phyloP scores from a whole-genome alignment of 2,888 invertebrate genomes.

The Maniola hyperantus region DNA sequence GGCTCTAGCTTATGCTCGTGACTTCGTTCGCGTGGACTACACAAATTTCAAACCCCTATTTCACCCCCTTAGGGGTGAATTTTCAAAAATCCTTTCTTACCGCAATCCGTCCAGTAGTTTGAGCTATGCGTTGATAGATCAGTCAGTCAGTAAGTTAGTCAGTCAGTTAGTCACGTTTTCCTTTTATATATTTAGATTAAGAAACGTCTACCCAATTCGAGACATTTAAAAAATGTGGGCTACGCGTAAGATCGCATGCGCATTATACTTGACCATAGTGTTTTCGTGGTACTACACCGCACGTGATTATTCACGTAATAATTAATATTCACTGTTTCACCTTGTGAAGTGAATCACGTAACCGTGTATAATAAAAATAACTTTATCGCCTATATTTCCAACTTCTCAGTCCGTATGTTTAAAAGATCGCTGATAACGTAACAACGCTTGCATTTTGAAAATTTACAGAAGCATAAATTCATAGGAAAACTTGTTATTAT shows the following conservation, averaged over 20 bases:
- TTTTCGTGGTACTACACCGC: background rate
- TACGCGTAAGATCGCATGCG: background rate
- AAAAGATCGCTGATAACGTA: constrained; percentile 6
- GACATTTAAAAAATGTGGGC: background rate
- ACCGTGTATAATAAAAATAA: constrained; percentile 5
- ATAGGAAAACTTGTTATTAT: background rate
- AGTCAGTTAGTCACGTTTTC: too few relatives aligned
- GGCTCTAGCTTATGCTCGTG: too few relatives aligned
- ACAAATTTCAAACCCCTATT: too few relatives aligned
- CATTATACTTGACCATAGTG: background rate
- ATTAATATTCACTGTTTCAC: constrained; percentile 10
- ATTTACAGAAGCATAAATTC: background rate
- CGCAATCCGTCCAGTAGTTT: too few relatives aligned
- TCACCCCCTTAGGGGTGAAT: too few relatives aligned
- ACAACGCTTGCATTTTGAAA: background rate
- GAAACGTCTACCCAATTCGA: too few relatives aligned
- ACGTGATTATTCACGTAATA: constrained; percentile 10
- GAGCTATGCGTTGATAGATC: too few relatives aligned
- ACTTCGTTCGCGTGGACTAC: too few relatives aligned
- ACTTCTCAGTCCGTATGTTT: background rate
- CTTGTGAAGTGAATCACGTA: constrained; percentile 16
- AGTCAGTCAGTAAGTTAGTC: too few relatives aligned
- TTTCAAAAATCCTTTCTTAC: too few relatives aligned
- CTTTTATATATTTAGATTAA: too few relatives aligned
- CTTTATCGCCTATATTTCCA: constrained; percentile 2